Evolutionary conservation across 2,888 invertebrate genomes (phyloP), one percentile per base, ranked within the genome.

Genomic region (Eretmocerus hayati): DNA sequence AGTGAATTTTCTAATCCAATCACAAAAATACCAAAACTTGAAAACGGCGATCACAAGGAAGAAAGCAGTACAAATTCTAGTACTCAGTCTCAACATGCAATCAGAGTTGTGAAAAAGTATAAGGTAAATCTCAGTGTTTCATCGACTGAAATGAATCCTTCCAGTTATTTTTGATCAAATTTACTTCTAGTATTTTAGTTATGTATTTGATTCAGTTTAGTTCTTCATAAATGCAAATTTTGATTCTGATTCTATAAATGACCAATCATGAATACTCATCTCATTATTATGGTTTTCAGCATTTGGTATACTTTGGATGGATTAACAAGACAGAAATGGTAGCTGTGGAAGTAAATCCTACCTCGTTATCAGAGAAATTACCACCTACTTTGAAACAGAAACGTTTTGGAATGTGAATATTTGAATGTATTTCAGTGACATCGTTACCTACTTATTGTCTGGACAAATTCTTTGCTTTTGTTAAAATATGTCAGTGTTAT

Each of bases 321-420:
- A 61, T 90, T 11, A 76, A 75, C 26, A 68, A 76, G 2, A 78
- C 83, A 52, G 89, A 89, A 73, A 75, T 90, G 58, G 81, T 91
- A 5, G 80, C 83, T 2, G 77, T 92, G 22, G 88, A 90, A 70
- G 78, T 87, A 2, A 81, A 83, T 60, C 86, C 87, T 0, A 74
- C 81, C 40, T 77, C 81, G 48, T 75, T 91, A 35, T 73, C 82
- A 6, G 80, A 84, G 41, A 79, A 84, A 59, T 71, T 91, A 46
- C 90, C 90, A 11, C 80, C 84, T 5, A 79, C 83, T 3, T 74
- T 86, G 44, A 77, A 75, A 58, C 77, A 80, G 67, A 84, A 84
- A 65, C 78, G 77, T 56, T 87, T 82, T 64, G 85, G 54, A 4
- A 51, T 49, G 35, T 54, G 46, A 50, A 38, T n/a, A n/a, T 36